Evolutionary conservation across 2,797 vertebrate genomes (phyloP).

Genomic region (Smutsia temminckii): DNA sequence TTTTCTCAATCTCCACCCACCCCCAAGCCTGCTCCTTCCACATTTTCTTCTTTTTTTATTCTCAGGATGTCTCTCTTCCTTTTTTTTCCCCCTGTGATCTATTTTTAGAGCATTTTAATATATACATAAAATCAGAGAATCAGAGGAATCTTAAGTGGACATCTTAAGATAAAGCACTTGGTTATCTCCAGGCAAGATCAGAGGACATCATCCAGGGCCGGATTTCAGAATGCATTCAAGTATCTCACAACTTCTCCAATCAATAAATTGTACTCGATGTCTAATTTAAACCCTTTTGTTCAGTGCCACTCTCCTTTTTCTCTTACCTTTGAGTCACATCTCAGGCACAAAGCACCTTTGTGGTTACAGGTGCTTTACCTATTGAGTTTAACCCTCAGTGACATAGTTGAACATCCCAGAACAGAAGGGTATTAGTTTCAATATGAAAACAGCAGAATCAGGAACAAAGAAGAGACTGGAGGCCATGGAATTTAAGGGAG

Average conservation of each 20-base stretch:
- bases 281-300: neutral
- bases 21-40: neutral
- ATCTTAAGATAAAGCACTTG: neutral
- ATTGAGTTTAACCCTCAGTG: neutral
- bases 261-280: neutral
- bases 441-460: neutral
- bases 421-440: neutral
- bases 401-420: neutral
- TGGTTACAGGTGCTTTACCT: neutral
- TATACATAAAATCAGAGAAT: neutral
- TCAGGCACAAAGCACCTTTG: neutral
- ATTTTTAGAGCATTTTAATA: neutral
- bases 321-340: neutral
- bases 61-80: neutral
- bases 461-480: neutral
- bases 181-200: constrained; percentile 22
- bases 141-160: neutral
- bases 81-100: neutral
- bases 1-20: neutral
- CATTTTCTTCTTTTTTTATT: constrained; percentile 37
- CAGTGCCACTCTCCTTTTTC: neutral
- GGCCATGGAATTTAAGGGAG: neutral
- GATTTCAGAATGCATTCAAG: neutral
- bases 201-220: neutral
- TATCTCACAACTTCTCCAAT: neutral